Conservation (phyloP, 2,113 vertebrate species). For the Psittacula cyanocephala region DNA sequence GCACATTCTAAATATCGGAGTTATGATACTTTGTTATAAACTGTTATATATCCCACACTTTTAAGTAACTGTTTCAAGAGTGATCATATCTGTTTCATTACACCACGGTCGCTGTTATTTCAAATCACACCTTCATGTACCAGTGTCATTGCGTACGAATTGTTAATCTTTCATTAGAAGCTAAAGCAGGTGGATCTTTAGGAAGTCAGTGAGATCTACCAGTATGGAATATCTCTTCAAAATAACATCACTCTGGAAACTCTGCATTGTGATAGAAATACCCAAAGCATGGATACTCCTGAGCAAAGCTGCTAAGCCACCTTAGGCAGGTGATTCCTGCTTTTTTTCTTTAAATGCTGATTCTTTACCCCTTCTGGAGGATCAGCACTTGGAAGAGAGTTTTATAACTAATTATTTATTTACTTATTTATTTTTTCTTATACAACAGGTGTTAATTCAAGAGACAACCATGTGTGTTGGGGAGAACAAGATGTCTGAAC, state of each 20-base stretch:
- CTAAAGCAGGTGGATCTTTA: background rate
- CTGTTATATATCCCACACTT: background rate
- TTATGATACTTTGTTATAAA: background rate
- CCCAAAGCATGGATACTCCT: background rate
- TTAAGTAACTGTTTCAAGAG: background rate
- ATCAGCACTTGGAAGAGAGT: background rate
- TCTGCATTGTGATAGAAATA: background rate
- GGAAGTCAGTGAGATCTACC: background rate
- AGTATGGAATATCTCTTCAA: background rate
- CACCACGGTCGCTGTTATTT: background rate
- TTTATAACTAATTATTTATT: background rate
- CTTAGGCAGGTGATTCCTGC: background rate
- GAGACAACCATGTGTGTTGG: rapidly evolving
- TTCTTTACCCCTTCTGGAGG: background rate
- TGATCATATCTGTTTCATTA: background rate
- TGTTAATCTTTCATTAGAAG: background rate
- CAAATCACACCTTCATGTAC: background rate
- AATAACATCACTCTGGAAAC: background rate
- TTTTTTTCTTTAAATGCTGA: background rate
- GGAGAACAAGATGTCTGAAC: background rate
- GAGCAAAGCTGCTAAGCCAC: background rate
- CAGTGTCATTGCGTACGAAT: rapidly evolving
- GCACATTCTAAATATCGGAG: background rate
- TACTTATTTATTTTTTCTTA: background rate
- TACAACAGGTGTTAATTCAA: background rate